Evolutionary conservation across 2,113 vertebrate genomes (phyloP), one percentile per base, ranked within the genome.

Genomic region (Thunnus thynnus): DNA sequence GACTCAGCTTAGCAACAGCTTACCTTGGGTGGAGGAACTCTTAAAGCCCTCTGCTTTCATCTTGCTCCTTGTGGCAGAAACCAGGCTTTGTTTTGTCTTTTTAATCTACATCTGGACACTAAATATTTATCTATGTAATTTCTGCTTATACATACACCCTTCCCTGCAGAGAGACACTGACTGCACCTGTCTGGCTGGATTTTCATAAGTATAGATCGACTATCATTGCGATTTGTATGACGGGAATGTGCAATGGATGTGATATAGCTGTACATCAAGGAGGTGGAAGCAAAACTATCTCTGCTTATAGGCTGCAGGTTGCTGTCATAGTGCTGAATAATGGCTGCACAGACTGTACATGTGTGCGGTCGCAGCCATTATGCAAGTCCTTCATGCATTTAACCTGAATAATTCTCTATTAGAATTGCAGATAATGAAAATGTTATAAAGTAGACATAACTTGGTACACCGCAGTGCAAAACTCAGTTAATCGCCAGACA

Each of bases 1-100:
- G 78, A 89, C 72, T 94, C 93, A 94, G 92, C 93, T 87, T 80
- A 86, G 86, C 82, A 73, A 62, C 54, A 55, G 83, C 86, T 88
- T 76, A 83, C 89, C 84, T 88, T 70, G 55, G 86, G 61, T 86
- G 76, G 58, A 76, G 84, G 48, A 85, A 81, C 82, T 84, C 79
- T 83, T 65, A 64, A 58, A 89, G 67, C 77, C 58, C 68, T 48
- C 76, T 73, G 60, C 76, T 89, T 88, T 89, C 80, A 87, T 91
- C 87, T 86, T 30, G 27, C 78, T 73, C 76, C 78, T 87, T 63
- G 51, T 83, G 67, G 83, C 77, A 83, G 70, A 78, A 80, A 87
- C 50, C 52, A 63, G 47, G 32, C 75, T 75, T 88, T 86, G 85
- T 87, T 88, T 89, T 71, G 66, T 85, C 56, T 77, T 86, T 80